These are phyloP conservation scores for Psylliodes chrysocephalus DNA, from an alignment of 2,888 invertebrate species.

Conservation along the genomic window DNA sequence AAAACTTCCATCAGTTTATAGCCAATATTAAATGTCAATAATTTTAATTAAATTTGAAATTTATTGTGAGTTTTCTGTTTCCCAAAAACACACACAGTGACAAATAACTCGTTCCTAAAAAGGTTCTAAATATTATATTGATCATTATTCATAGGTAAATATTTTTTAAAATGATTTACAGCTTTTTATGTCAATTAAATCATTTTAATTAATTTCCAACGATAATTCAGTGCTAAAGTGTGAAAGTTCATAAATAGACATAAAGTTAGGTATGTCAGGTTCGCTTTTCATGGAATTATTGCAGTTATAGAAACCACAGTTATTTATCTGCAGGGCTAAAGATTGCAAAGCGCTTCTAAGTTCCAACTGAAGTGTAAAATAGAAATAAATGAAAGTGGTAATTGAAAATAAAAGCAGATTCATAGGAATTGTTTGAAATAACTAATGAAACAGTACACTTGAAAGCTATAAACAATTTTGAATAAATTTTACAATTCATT, in stretches of 20 bases:
- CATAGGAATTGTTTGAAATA: no score
- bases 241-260: not conserved
- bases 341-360: constrained; percentile 1
- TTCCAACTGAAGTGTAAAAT: not conserved
- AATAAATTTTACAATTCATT: no score
- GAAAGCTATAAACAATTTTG: no score
- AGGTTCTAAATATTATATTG: no score
- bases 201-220: not conserved
- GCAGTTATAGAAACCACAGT: constrained; percentile 1
- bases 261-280: constrained; percentile 5
- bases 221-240: not conserved
- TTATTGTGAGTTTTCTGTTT: no score
- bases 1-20: no score
- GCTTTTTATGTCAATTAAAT: constrained; percentile 1
- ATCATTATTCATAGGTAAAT: not conserved
- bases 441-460: no score
- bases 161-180: not conserved
- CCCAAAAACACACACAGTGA: no score
- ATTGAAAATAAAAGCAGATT: not conserved
- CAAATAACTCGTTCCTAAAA: no score
- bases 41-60: no score
- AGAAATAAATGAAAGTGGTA: not conserved
- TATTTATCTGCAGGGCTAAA: constrained; percentile 10
- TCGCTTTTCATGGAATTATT: constrained; percentile 7
- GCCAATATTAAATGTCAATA: no score